phyloP scores from a whole-genome alignment of 2,797 vertebrate species.

The Cacajao melanocephalus region DNA sequence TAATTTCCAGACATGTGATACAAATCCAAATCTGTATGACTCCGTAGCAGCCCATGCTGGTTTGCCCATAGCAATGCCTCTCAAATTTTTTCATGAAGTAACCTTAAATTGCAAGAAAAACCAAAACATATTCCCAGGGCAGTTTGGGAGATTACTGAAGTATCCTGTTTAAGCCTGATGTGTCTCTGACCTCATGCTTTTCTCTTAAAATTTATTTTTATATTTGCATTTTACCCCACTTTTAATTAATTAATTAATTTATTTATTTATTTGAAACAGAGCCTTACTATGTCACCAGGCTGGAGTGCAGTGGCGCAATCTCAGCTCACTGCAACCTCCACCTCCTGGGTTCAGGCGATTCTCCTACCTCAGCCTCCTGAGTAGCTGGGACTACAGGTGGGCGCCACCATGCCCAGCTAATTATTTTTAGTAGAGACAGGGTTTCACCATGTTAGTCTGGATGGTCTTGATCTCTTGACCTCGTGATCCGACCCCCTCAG shows the following conservation, averaged over 20 bases:
- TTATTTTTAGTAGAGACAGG: no score
- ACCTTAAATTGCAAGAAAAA: background rate
- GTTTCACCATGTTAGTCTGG: no score
- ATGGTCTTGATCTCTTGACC: background rate
- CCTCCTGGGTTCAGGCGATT: background rate
- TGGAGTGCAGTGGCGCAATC: background rate
- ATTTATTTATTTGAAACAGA: no score
- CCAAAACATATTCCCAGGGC: background rate
- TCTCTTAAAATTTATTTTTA: background rate
- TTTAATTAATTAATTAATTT: no score
- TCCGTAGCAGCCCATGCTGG: background rate
- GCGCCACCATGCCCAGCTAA: no score
- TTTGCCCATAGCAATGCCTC: background rate
- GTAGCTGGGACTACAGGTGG: background rate
- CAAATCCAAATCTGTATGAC: background rate
- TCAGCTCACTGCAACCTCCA: background rate
- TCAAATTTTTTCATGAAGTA: slow-evolving; percentile 10
- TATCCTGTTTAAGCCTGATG: background rate
- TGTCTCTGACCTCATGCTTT: background rate
- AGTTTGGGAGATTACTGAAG: background rate
- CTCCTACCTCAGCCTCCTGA: background rate
- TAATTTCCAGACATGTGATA: background rate
- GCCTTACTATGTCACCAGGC: background rate
- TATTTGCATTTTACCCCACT: background rate
- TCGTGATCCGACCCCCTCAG: no score